Evolutionary conservation across 2,797 vertebrate genomes (phyloP), one percentile per base, ranked within the genome.

Genomic region (Mus spretus): DNA sequence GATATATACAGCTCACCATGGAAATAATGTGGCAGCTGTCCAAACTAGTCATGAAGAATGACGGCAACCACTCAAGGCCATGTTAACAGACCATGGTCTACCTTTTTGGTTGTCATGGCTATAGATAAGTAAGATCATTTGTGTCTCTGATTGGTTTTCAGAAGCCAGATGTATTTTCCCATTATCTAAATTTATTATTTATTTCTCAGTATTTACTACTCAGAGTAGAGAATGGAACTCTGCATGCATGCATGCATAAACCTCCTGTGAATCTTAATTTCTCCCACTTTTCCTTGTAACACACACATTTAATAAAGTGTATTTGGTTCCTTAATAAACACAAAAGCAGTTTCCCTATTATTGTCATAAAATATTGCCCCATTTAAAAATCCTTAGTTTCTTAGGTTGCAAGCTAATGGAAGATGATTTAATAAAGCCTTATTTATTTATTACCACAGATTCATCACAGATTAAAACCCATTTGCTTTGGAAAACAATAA

Each of bases 11-110:
- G 61, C 80, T 97, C 95, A 93, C 90, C 72, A 79, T 53, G 87
- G 96, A 91, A 91, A 93, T 94, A 90, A 85, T 34, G 65, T 79
- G 93, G 89, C 95, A 95, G 77, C 83, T 96, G 47, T 89, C 96
- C 96, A 95, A 91, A 95, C 57, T 83, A 89, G 96, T 95, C 81
- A 89, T 47, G 79, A 75, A 85, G 84, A 96, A 74, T 82, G 87
- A 93, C 77, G 90, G 84, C 84, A 89, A 94, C 40, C 17, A 81
- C 83, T 94, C 44, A 53, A 84, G 83, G 90, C 13, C 57, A 55
- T 70, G 70, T 97, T 82, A 93, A 53, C 59, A 78, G 53, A 61
- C 1, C 28, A 26, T 63, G 34, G 44, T 89, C 67, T 61, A 63
- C n/a, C 67, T 81, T 57, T 80, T 59, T 20, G 22, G 24, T 55